These are phyloP conservation scores for Eulemur coronatus DNA, from an alignment of 2,797 vertebrate genomes.

Conservation along the genomic window DNA sequence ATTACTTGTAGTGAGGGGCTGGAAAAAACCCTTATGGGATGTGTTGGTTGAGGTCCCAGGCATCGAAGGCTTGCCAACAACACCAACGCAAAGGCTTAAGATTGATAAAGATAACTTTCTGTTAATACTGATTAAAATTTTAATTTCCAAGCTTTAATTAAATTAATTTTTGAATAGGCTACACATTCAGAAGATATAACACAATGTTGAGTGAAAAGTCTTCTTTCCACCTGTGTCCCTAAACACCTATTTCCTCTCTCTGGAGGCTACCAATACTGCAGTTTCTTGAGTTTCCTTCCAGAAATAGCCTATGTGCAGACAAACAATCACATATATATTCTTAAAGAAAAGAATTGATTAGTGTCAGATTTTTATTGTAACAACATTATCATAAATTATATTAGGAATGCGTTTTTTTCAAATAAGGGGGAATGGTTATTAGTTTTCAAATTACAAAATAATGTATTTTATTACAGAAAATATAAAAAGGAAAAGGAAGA, in stretches of 20 bases:
- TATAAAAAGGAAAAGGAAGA: conserved; percentile 6
- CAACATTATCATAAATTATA: background rate
- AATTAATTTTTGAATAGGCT: background rate
- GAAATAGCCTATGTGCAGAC: background rate
- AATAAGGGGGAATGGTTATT: background rate
- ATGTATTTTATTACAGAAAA: background rate
- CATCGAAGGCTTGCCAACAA: background rate
- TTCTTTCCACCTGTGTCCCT: background rate
- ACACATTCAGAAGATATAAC: background rate
- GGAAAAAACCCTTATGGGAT: background rate
- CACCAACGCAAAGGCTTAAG: background rate
- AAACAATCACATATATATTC: background rate
- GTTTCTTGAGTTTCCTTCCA: background rate
- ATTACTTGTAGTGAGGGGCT: background rate
- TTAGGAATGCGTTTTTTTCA: background rate
- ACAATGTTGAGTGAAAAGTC: background rate
- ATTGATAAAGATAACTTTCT: background rate
- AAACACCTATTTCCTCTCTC: background rate
- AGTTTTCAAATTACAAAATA: conserved; percentile 36
- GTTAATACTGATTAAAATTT: background rate
- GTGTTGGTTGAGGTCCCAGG: background rate
- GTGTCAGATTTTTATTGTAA: background rate
- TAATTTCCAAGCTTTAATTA: background rate
- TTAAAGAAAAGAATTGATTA: background rate
- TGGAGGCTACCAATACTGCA: background rate